Percentiles rank a stretch among this genome's conserved stretches.
Conservation (phyloP, 1,140 invertebrate genomes). For the Aphelenchoides avenae region DNA sequence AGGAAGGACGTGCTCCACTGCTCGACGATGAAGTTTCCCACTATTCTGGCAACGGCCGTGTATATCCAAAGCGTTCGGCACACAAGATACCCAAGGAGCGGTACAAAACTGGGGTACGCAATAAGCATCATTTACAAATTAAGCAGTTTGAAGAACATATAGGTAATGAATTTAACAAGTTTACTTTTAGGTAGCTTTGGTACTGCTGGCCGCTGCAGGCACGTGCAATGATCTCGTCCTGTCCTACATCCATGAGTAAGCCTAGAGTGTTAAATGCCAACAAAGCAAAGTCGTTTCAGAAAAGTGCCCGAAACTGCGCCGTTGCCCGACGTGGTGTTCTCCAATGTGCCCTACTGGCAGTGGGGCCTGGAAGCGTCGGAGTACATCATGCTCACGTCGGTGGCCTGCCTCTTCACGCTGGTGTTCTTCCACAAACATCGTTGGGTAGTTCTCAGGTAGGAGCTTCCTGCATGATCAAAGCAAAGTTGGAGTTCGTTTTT, state of each 20-base stretch:
- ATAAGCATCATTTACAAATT: too few species aligned
- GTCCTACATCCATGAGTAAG: slow-evolving; percentile 44
- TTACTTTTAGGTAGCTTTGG: slow-evolving; percentile 29
- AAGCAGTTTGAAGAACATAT: slow-evolving; percentile 18
- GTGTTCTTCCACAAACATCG: slow-evolving; percentile 39
- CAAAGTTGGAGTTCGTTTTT: neutral
- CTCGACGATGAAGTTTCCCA: slow-evolving; percentile 5
- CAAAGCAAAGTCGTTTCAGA: too few species aligned
- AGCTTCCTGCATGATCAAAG: neutral
- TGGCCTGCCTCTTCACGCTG: slow-evolving; percentile 26
- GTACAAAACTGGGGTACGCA: slow-evolving; percentile 17
- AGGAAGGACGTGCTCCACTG: slow-evolving; percentile 32
- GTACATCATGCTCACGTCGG: slow-evolving; percentile 39
- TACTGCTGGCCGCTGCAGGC: slow-evolving; percentile 37
- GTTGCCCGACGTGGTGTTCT: slow-evolving; percentile 43
- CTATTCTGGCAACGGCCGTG: slow-evolving; percentile 13
- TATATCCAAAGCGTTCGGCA: slow-evolving; percentile 10
- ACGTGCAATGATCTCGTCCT: slow-evolving; percentile 39
- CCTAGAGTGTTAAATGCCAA: too few species aligned
- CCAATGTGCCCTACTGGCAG: slow-evolving; percentile 36
- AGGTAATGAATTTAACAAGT: neutral
- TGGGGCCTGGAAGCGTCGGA: slow-evolving; percentile 37
- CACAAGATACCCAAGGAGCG: slow-evolving; percentile 9
- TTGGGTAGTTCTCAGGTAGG: slow-evolving; percentile 40
- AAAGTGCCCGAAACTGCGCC: slow-evolving; percentile 33